Evolutionary conservation across 2,888 invertebrate species (phyloP).

Genomic region (Fissipunctia ypsillon): DNA sequence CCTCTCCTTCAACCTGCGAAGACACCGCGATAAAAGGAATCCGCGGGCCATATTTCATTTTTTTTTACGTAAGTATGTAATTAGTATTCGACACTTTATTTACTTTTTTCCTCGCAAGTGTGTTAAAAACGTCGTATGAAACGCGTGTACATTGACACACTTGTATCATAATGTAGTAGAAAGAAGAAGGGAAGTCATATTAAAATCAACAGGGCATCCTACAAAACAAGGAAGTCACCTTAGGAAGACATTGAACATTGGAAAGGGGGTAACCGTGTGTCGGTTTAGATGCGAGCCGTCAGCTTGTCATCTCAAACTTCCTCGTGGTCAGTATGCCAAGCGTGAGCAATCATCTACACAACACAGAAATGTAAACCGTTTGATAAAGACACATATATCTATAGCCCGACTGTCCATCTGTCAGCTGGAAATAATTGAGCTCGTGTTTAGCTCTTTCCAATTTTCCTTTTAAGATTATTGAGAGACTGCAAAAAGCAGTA

Average conservation of each 20-base stretch:
- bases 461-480: constrained; percentile 25
- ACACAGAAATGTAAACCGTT: constrained; percentile 72
- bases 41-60: no score
- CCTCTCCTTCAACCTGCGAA: no score
- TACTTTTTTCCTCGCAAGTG: no score
- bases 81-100: no score
- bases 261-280: constrained; percentile 63
- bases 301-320: constrained; percentile 75
- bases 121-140: no score
- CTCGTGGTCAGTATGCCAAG: constrained; percentile 81
- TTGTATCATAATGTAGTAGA: no score
- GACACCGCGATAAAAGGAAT: no score
- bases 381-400: constrained; percentile 50
- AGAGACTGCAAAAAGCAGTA: constrained; percentile 23
- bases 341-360: constrained; percentile 78
- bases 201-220: constrained; percentile 14
- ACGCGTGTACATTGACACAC: no score
- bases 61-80: no score
- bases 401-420: constrained; percentile 47
- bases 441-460: constrained; percentile 16
- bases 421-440: constrained; percentile 50
- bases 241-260: constrained; percentile 43
- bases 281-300: constrained; percentile 74
- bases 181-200: constrained; percentile 10
- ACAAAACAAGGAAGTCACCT: constrained; percentile 51